These are phyloP conservation scores for Leptinotarsa peninsularis DNA, from an alignment of 2,888 invertebrate species.

Conservation along the genomic window DNA sequence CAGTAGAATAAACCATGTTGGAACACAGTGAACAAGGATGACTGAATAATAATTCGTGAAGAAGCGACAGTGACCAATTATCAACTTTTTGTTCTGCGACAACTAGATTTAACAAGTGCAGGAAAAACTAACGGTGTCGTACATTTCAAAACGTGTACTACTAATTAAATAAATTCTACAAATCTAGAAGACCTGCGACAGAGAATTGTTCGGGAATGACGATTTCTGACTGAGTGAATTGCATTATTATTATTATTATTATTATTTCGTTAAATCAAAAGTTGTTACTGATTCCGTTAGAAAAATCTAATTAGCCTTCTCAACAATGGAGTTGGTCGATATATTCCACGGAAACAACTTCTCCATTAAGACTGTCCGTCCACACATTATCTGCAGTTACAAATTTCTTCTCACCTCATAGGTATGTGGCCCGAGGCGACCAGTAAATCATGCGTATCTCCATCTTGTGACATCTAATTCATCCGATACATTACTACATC, in stretches of 20 bases:
- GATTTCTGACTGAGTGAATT: not conserved
- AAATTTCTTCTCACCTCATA: slow-evolving; percentile 22
- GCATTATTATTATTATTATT: not conserved
- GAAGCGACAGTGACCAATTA: no score
- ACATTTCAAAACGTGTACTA: no score
- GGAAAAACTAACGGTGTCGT: no score
- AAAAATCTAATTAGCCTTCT: not conserved
- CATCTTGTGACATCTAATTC: slow-evolving; percentile 41
- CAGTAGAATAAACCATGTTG: no score
- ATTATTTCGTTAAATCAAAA: not conserved
- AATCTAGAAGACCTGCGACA: no score
- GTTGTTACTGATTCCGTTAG: not conserved
- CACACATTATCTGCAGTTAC: slow-evolving; percentile 8
- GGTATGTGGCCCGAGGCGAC: slow-evolving; percentile 14
- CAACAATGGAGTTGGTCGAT: not conserved
- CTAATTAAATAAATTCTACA: no score
- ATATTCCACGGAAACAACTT: not conserved
- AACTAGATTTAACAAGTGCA: no score
- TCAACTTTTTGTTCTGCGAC: no score
- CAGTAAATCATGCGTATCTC: slow-evolving; percentile 34
- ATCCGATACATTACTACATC: slow-evolving; percentile 39
- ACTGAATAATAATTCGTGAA: no score
- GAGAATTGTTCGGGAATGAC: no score
- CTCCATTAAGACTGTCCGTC: not conserved
- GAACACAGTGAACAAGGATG: no score